These are phyloP conservation scores for Diplodus sargus DNA, from an alignment of 2,797 vertebrate species.

Conservation along the genomic window DNA sequence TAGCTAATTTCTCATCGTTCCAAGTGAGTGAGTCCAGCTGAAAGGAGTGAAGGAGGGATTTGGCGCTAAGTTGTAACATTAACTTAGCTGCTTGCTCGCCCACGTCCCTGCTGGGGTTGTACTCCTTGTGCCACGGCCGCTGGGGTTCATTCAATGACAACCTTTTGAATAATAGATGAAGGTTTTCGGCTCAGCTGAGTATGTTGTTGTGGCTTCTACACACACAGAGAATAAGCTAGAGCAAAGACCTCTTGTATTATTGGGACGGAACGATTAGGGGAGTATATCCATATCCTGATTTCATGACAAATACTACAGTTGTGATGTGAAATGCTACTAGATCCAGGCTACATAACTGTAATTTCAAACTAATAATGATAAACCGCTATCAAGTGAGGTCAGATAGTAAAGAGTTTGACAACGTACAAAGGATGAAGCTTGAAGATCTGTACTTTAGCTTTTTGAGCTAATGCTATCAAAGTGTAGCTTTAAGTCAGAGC, in stretches of 20 bases:
- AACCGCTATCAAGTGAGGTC: not conserved
- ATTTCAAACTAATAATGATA: not conserved
- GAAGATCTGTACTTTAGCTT: not conserved
- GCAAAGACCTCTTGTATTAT: not conserved
- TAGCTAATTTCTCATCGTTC: slow-evolving; percentile 25
- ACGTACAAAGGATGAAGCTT: not conserved
- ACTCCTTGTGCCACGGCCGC: slow-evolving; percentile 32
- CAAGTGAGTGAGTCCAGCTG: slow-evolving; percentile 44
- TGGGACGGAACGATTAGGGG: not conserved
- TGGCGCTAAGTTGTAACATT: slow-evolving; percentile 22
- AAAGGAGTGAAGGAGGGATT: slow-evolving; percentile 19
- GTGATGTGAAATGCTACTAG: not conserved
- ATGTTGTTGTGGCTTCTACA: slow-evolving; percentile 54
- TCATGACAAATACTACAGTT: not conserved
- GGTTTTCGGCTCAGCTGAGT: slow-evolving; percentile 50
- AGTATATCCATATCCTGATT: not conserved
- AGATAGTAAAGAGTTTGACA: not conserved
- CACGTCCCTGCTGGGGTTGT: slow-evolving; percentile 33
- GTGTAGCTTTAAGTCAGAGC: not conserved
- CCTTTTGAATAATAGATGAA: slow-evolving; percentile 73
- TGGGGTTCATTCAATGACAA: slow-evolving; percentile 60
- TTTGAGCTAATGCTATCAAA: slow-evolving; percentile 1
- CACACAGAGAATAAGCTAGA: slow-evolving; percentile 29
- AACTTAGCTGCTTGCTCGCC: slow-evolving; percentile 21
- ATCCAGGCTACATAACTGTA: not conserved